These are phyloP conservation scores for Xestobium rufovillosum DNA, from an alignment of 2,888 invertebrate species.

Conservation along the genomic window DNA sequence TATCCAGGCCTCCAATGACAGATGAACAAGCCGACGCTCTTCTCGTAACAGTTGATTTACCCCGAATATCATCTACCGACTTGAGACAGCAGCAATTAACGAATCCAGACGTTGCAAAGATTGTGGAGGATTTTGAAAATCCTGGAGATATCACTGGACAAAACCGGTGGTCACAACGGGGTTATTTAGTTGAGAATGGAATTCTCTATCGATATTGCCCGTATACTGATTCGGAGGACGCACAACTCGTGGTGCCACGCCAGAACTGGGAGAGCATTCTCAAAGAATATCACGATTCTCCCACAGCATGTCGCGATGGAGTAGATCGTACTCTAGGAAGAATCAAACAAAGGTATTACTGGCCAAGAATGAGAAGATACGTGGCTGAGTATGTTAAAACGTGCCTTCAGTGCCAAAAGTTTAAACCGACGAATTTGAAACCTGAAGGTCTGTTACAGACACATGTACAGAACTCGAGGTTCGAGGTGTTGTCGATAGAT, in stretches of 20 bases:
- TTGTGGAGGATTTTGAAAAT: slow-evolving; percentile 13
- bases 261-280: slow-evolving; percentile 1
- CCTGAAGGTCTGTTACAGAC: slow-evolving; percentile 18
- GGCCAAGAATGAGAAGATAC: slow-evolving; percentile 13
- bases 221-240: slow-evolving; percentile 1
- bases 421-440: slow-evolving; percentile 10
- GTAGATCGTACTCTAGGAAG: slow-evolving; percentile 5
- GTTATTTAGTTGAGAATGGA: slow-evolving; percentile 10
- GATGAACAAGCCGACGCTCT: too few species aligned
- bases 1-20: too few species aligned
- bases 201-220: slow-evolving; percentile 17
- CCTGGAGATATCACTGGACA: neutral
- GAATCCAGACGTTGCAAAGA: slow-evolving; percentile 16
- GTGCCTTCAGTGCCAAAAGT: slow-evolving; percentile 17
- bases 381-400: slow-evolving; percentile 11
- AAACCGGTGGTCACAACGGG: slow-evolving; percentile 9
- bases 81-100: slow-evolving; percentile 12
- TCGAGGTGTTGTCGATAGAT: slow-evolving; percentile 17
- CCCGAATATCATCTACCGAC: too few species aligned
- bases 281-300: slow-evolving; percentile 13
- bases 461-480: slow-evolving; percentile 11
- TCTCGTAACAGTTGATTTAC: too few species aligned
- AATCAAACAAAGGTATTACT: slow-evolving; percentile 16
- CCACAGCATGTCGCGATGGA: slow-evolving; percentile 19
- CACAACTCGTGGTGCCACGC: slow-evolving; percentile 10